Evolutionary conservation across 2,113 vertebrate species (phyloP).

Genomic region (Tetraodon nigroviridis): DNA sequence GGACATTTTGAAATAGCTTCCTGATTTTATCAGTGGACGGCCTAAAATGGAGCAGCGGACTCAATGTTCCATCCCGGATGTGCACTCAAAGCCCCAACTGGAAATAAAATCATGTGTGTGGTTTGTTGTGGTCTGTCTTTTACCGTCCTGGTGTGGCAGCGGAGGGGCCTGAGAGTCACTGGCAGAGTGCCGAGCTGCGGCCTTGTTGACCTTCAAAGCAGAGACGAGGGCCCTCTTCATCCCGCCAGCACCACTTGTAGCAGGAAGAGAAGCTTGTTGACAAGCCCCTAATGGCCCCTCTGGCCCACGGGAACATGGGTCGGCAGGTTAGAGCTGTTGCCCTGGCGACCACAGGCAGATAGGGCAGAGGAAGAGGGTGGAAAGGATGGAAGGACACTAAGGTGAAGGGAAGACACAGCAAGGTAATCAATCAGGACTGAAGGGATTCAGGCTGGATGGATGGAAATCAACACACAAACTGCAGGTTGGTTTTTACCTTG

Average conservation of each 20-base stretch:
- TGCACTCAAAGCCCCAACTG: constrained; percentile 2
- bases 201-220: constrained; percentile 74
- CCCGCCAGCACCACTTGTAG: constrained; percentile 67
- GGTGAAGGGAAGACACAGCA: constrained; percentile 19
- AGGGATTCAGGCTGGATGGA: not conserved
- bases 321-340: constrained; percentile 63
- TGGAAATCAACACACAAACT: too few relatives aligned
- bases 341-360: constrained; percentile 54
- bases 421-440: constrained; percentile 13
- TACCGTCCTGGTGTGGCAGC: constrained; percentile 12
- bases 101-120: constrained; percentile 3
- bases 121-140: constrained; percentile 29
- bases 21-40: not conserved
- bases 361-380: constrained; percentile 30
- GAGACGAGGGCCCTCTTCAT: constrained; percentile 67
- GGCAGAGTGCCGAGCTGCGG: constrained; percentile 59
- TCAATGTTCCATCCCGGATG: constrained; percentile 15
- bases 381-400: constrained; percentile 21
- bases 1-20: not conserved
- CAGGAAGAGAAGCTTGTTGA: constrained; percentile 75
- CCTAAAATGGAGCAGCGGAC: constrained; percentile 8
- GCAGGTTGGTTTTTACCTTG: too few relatives aligned
- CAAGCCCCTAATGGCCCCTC: constrained; percentile 66
- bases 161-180: constrained; percentile 49
- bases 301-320: constrained; percentile 64